A percentile compares a stretch with the other conserved stretches of the same genome.
These are phyloP conservation scores for Trachelus tabidus DNA, from an alignment of 2,888 invertebrate species.

Conservation along the genomic window DNA sequence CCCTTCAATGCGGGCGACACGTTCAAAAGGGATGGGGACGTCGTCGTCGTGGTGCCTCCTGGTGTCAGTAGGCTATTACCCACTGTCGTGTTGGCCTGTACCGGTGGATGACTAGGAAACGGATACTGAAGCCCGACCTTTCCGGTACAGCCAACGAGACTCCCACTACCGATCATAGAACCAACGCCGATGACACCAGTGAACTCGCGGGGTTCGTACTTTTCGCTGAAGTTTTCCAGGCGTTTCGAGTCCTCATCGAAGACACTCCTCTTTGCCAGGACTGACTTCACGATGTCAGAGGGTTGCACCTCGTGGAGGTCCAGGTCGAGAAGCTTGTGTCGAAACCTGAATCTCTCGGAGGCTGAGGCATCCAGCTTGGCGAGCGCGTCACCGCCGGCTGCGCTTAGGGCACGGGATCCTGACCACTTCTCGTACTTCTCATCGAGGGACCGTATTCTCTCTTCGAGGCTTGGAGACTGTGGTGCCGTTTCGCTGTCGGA, in stretches of 20 bases:
- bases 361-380: conserved; percentile 68
- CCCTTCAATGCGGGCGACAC: conserved; percentile 40
- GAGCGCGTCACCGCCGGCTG: conserved; percentile 69
- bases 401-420: conserved; percentile 73
- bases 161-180: conserved; percentile 45
- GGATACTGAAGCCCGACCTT: conserved; percentile 78
- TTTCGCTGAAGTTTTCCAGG: conserved; percentile 86
- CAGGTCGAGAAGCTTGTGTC: conserved; percentile 82
- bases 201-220: conserved; percentile 79
- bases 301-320: conserved; percentile 87
- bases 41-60: conserved; percentile 6
- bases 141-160: conserved; percentile 59
- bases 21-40: conserved; percentile 12
- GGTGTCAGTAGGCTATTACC: conserved; percentile 47
- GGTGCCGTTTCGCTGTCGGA: conserved; percentile 79
- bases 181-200: conserved; percentile 56
- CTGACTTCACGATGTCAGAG: conserved; percentile 92
- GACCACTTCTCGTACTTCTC: conserved; percentile 95
- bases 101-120: conserved; percentile 81
- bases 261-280: conserved; percentile 91
- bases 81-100: conserved; percentile 56
- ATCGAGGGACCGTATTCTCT: conserved; percentile 90
- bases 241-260: conserved; percentile 97
- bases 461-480: conserved; percentile 79
- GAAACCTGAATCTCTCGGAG: conserved; percentile 71